Evolutionary conservation across 2,888 invertebrate genomes (phyloP).

Genomic region (Apotomis betuletana): DNA sequence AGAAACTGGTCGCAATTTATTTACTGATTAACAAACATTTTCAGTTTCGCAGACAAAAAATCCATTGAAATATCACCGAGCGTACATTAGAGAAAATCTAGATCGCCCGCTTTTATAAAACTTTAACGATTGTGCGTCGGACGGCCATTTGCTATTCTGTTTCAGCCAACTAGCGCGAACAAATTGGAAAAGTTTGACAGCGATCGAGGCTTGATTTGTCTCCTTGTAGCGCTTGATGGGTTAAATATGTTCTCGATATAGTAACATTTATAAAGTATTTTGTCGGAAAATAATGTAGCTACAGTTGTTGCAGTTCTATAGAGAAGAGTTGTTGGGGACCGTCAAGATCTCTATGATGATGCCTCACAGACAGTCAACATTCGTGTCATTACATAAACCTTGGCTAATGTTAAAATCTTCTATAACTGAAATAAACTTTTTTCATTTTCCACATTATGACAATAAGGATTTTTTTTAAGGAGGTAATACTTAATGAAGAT

Average conservation of each 20-base stretch:
- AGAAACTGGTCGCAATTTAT: too few species aligned
- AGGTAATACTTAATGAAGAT: too few species aligned
- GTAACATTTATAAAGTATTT: not conserved
- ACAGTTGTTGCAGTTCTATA: too few species aligned
- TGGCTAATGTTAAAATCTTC: too few species aligned
- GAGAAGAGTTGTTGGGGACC: too few species aligned
- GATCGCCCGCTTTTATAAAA: slow-evolving; percentile 28
- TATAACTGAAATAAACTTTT: too few species aligned
- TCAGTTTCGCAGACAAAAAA: slow-evolving; percentile 8
- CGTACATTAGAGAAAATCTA: slow-evolving; percentile 21
- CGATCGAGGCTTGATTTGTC: slow-evolving; percentile 42
- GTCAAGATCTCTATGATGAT: too few species aligned
- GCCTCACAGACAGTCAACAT: too few species aligned
- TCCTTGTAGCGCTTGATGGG: slow-evolving; percentile 11
- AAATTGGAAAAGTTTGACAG: slow-evolving; percentile 56
- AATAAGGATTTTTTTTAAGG: too few species aligned
- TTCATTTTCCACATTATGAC: too few species aligned
- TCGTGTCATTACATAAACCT: too few species aligned
- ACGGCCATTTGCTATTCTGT: slow-evolving; percentile 45
- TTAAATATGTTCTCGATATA: slow-evolving; percentile 18
- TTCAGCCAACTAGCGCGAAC: slow-evolving; percentile 41
- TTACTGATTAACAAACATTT: not conserved
- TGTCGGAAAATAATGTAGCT: too few species aligned
- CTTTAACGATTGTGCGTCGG: slow-evolving; percentile 34
- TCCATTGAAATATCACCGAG: slow-evolving; percentile 6